Evolutionary conservation across 1,140 invertebrate genomes (phyloP).

Genomic region (Drosophila repleta): DNA sequence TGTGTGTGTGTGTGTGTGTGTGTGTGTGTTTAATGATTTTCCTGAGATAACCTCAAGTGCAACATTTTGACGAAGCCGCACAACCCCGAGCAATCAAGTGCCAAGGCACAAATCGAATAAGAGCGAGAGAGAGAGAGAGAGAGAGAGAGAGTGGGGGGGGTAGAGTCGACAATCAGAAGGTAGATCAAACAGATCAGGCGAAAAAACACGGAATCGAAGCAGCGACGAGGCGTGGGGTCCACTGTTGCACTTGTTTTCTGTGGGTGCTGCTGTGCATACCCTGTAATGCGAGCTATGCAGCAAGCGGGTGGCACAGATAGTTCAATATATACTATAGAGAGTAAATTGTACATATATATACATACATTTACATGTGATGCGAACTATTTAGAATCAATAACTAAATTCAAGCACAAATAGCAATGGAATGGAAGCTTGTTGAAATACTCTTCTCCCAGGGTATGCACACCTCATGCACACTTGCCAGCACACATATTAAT

Average conservation of each 20-base stretch:
- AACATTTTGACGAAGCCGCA: not conserved
- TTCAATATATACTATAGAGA: too few relatives aligned
- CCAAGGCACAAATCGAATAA: not conserved
- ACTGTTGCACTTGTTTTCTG: slow-evolving; percentile 7
- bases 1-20: slow-evolving; percentile 14
- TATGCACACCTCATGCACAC: too few relatives aligned
- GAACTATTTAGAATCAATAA: too few relatives aligned
- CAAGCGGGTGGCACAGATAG: too few relatives aligned
- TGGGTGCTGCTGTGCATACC: slow-evolving; percentile 16
- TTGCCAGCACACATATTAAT: too few relatives aligned
- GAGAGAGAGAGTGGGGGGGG: not conserved
- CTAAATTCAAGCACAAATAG: too few relatives aligned
- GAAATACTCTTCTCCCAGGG: too few relatives aligned
- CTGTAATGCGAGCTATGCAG: not conserved
- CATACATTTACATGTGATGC: too few relatives aligned
- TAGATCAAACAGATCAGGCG: too few relatives aligned
- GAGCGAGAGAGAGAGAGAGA: not conserved
- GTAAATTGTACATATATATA: too few relatives aligned
- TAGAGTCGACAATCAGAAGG: slow-evolving; percentile 1
- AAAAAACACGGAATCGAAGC: not conserved
- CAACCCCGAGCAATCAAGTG: not conserved
- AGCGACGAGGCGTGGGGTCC: slow-evolving; percentile 38
- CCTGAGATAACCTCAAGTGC: too few relatives aligned
- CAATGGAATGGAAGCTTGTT: too few relatives aligned
- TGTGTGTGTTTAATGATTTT: slow-evolving; percentile 17